These are phyloP conservation scores for rat (Rattus norvegicus) DNA, from an alignment of 2,113 vertebrate genomes.

Conservation along the genomic window DNA sequence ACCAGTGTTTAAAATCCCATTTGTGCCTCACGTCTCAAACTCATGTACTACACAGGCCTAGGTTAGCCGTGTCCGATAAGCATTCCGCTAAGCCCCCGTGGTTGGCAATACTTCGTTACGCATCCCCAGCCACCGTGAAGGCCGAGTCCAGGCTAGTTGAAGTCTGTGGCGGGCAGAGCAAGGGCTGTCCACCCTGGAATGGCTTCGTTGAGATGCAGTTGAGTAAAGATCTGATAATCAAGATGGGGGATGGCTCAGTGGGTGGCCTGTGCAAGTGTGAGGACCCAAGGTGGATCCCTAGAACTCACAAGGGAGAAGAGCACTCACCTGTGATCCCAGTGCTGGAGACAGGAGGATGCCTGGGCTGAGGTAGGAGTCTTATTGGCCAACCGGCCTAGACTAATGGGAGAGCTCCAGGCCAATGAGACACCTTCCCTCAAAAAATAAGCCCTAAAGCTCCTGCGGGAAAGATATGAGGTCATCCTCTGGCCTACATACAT, in stretches of 20 bases:
- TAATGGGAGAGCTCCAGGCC: neutral
- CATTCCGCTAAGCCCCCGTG: neutral
- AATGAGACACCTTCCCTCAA: no score
- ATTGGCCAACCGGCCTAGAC: neutral
- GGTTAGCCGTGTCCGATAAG: neutral
- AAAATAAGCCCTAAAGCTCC: neutral
- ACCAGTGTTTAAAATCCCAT: conserved; percentile 55
- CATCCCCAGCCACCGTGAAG: neutral
- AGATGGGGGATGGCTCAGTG: neutral
- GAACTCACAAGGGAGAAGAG: neutral
- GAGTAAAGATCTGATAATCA: neutral
- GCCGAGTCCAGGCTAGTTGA: neutral
- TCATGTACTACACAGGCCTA: accelerated
- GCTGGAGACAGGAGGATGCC: neutral
- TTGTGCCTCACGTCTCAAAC: neutral
- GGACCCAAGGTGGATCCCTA: neutral
- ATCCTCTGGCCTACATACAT: neutral
- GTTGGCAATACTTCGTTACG: accelerated
- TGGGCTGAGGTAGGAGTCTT: neutral
- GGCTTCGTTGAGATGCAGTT: neutral
- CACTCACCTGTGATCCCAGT: neutral
- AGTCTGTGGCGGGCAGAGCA: conserved; percentile 28
- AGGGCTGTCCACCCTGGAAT: neutral
- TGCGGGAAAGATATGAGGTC: neutral
- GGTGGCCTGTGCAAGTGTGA: neutral